A percentile compares a stretch with the other conserved stretches of the same genome.
These are phyloP conservation scores for Ichneumon xanthorius DNA, from an alignment of 2,888 invertebrate genomes.

Conservation along the genomic window DNA sequence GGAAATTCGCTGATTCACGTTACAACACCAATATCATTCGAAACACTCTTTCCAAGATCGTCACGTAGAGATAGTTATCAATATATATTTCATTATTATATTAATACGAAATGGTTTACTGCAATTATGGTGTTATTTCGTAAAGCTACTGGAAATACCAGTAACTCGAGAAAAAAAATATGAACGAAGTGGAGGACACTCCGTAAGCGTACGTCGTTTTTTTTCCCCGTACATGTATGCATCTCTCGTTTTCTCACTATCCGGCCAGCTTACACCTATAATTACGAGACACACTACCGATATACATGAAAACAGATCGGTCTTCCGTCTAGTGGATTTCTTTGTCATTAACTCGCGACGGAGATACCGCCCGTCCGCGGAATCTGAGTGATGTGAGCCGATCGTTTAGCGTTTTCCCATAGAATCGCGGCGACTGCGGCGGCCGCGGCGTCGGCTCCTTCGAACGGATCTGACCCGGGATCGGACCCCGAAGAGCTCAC, in stretches of 20 bases:
- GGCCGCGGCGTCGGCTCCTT: slow-evolving; percentile 26
- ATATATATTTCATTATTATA: neutral
- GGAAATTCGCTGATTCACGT: neutral
- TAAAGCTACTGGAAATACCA: neutral
- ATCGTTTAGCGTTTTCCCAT: slow-evolving; percentile 85
- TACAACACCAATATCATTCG: neutral
- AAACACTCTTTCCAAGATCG: neutral
- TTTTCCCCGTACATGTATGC: neutral
- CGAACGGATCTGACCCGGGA: slow-evolving; percentile 83
- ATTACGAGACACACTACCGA: slow-evolving; percentile 26
- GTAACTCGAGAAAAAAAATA: neutral
- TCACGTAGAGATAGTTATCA: neutral
- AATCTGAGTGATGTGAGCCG: slow-evolving; percentile 84
- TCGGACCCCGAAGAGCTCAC: slow-evolving; percentile 79
- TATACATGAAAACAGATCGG: slow-evolving; percentile 56
- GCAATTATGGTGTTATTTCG: neutral
- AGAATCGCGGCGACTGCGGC: slow-evolving; percentile 67
- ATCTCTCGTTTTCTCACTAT: slow-evolving; percentile 1
- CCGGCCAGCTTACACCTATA: slow-evolving; percentile 8
- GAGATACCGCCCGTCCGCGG: slow-evolving; percentile 67
- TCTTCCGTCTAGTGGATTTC: slow-evolving; percentile 23
- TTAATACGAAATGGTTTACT: neutral
- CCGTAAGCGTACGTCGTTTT: neutral
- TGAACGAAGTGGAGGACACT: neutral
- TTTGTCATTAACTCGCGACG: slow-evolving; percentile 35